Evolutionary conservation across 1,140 invertebrate genomes (phyloP).

Genomic region (Homalodisca vitripennis): DNA sequence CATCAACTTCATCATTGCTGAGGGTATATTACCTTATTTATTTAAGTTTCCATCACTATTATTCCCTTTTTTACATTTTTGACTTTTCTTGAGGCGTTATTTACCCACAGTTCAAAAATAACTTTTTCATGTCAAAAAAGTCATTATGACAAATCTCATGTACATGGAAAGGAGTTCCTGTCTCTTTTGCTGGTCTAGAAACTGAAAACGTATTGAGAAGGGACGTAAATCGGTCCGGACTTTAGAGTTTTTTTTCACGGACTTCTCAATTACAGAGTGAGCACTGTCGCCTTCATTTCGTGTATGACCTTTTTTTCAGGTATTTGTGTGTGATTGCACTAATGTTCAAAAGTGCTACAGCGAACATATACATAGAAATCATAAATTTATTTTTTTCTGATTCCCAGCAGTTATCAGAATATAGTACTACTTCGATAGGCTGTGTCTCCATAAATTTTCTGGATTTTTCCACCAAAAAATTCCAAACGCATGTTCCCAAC

Average conservation of each 20-base stretch:
- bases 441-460: conserved; percentile 30
- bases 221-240: conserved; percentile 46
- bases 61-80: no score
- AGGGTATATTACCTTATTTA: no score
- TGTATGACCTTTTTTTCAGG: conserved; percentile 31
- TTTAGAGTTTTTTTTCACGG: conserved; percentile 43
- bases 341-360: conserved; percentile 29
- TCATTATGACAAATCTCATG: conserved; percentile 25
- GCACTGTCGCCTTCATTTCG: conserved; percentile 19
- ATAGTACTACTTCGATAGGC: conserved; percentile 44
- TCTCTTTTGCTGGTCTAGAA: conserved; percentile 22
- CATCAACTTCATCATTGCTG: no score
- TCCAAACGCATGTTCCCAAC: conserved; percentile 47
- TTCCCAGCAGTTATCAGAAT: conserved; percentile 46
- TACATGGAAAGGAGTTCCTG: conserved; percentile 17
- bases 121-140: no score
- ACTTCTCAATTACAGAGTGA: conserved; percentile 41
- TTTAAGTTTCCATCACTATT: no score
- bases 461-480: conserved; percentile 39
- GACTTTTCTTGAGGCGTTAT: no score
- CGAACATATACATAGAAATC: conserved; percentile 42
- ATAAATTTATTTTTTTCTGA: conserved; percentile 49
- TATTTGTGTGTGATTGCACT: conserved; percentile 34
- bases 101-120: no score
- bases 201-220: conserved; percentile 22